A percentile compares a stretch with the other conserved stretches of the same genome.
Conservation (phyloP, 2,113 vertebrate species). For the Brienomyrus longianalis region DNA sequence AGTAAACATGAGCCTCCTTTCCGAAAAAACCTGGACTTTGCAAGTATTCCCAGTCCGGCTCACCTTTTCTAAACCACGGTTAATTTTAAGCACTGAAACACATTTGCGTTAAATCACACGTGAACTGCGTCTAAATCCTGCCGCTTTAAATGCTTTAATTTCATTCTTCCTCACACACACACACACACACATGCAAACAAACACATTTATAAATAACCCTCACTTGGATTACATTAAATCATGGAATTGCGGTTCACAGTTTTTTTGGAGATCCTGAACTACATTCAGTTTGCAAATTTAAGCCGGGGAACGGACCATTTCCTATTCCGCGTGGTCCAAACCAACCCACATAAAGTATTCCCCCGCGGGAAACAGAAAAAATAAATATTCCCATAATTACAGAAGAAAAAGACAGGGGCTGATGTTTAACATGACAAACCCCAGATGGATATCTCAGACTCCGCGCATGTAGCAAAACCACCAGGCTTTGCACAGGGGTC, state of each 20-base stretch:
- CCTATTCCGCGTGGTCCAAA: conserved; percentile 46
- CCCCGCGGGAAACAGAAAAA: conserved; percentile 60
- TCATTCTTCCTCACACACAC: not conserved
- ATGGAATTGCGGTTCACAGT: conserved; percentile 55
- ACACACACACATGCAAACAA: conserved; percentile 20
- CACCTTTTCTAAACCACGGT: not conserved
- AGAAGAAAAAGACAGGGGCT: conserved; percentile 63
- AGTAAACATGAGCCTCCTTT: conserved; percentile 15
- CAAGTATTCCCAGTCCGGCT: not conserved
- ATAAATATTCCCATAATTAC: conserved; percentile 73
- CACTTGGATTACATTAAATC: conserved; percentile 46
- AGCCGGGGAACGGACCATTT: conserved; percentile 51
- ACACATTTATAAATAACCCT: conserved; percentile 25
- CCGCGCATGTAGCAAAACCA: conserved; percentile 19
- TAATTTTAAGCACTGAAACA: not conserved
- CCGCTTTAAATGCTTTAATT: not conserved
- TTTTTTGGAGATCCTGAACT: conserved; percentile 33
- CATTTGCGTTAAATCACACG: conserved; percentile 20
- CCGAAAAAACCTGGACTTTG: conserved; percentile 17
- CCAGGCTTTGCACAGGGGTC: conserved; percentile 10
- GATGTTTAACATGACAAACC: conserved; percentile 71
- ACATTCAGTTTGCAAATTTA: conserved; percentile 43
- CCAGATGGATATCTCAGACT: conserved; percentile 63
- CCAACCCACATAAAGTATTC: conserved; percentile 55
- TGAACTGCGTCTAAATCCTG: not conserved